Evolutionary conservation across 2,888 invertebrate genomes (phyloP).

Genomic region (Tolmerus cingulatus): DNA sequence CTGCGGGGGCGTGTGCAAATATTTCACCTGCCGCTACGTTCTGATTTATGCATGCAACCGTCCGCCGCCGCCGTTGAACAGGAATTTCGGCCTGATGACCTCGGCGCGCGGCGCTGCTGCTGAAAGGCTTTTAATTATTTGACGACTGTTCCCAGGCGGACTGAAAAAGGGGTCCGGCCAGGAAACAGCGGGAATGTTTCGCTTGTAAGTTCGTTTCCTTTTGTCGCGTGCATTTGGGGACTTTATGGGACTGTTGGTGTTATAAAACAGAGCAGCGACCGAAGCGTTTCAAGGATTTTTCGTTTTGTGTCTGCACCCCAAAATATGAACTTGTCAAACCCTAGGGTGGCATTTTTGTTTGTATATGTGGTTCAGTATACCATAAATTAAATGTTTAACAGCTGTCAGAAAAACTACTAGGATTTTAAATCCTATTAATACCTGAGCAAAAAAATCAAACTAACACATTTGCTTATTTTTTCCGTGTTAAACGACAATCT

Average conservation of each 20-base stretch:
- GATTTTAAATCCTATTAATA: not conserved
- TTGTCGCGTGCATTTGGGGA: not conserved
- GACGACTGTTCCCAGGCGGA: not conserved
- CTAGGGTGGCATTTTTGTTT: not conserved
- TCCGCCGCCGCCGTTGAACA: not conserved
- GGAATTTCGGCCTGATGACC: not conserved
- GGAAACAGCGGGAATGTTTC: not conserved
- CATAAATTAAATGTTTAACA: not conserved
- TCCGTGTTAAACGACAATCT: too few relatives aligned
- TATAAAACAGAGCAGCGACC: not conserved
- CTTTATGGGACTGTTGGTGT: not conserved
- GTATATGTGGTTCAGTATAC: not conserved
- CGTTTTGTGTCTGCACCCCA: not conserved
- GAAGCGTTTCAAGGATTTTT: not conserved
- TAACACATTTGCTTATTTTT: too few relatives aligned
- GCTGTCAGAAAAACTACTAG: not conserved
- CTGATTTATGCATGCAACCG: constrained; percentile 9
- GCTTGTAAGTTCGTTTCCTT: not conserved
- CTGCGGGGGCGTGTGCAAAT: not conserved
- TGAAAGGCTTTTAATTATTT: constrained; percentile 10
- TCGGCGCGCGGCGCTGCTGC: not conserved
- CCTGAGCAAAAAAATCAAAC: too few relatives aligned
- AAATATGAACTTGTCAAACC: not conserved
- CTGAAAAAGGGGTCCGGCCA: not conserved
- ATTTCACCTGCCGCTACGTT: constrained; percentile 1